Evolutionary conservation across 2,113 vertebrate species (phyloP), one percentile per base, ranked within the genome.

Genomic region (Dinomys branickii): DNA sequence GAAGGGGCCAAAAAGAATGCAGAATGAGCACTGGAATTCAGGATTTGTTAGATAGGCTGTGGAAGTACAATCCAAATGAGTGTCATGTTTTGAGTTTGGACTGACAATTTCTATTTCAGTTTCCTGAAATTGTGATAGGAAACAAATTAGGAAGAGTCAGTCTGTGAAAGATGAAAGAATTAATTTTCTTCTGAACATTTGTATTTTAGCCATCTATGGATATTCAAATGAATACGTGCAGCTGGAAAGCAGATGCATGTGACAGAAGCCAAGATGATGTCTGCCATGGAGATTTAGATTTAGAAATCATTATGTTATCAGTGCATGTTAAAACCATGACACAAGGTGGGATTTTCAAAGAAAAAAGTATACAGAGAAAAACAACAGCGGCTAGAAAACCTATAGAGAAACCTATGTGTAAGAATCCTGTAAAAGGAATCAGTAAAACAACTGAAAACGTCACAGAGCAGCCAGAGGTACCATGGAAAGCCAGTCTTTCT

Each of bases 181-280:
- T 95, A 92, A 90, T 95, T 94, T 81, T 89, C 12, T 93, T 81
- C 8, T 93, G 86, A 14, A 3, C 38, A 82, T 85, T 67, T 96
- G 87, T 92, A 84, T 85, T 87, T 91, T 87, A 93, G 67, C 61
- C 35, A 41, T 94, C 41, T 59, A 52, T 90, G 65, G 67, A 87
- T 93, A 94, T 94, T 83, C 52, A 95, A 86, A 91, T 95, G 61
- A 93, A 80, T 73, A 91, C 95, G 85, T 90, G 96, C 69, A 85
- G 50, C 58, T 93, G 44, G 28, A 93, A 94, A 93, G 63, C 44
- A 94, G 85, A 94, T 93, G 30, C 63, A 59, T 69, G 33, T 41
- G 63, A 82, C 84, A 94, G 87, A 90, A 96, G 90, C 56, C 52
- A 88, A 19, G 58, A 69, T 35, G 50, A 73, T 93, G 38, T 88